A percentile compares a stretch with the other conserved stretches of the same genome.
These are phyloP conservation scores for Dione juno DNA, from an alignment of 2,888 invertebrate species.

Conservation along the genomic window DNA sequence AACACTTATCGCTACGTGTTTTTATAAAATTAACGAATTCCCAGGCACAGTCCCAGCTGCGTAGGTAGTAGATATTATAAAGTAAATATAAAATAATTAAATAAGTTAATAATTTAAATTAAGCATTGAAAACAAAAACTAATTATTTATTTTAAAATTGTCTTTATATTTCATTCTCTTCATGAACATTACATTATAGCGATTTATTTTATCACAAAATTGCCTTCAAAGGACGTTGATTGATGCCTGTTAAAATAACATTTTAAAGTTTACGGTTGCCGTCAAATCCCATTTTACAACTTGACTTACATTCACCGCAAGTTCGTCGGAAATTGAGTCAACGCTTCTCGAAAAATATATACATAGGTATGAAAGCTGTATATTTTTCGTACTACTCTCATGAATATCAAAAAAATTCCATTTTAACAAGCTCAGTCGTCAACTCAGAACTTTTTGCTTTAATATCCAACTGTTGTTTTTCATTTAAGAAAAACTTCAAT, in stretches of 20 bases:
- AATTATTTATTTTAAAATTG: neutral
- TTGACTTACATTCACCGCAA: conserved; percentile 23
- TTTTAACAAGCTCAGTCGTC: conserved; percentile 10
- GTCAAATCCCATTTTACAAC: conserved; percentile 17
- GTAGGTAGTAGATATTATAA: too few relatives aligned
- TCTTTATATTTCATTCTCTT: neutral
- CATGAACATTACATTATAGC: neutral
- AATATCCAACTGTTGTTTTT: conserved; percentile 4
- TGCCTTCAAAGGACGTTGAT: conserved; percentile 54
- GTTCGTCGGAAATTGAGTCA: conserved; percentile 21
- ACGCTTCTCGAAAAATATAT: conserved; percentile 24
- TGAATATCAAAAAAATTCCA: conserved; percentile 9
- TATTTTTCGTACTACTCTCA: neutral
- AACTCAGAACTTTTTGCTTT: conserved; percentile 7
- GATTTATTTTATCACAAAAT: neutral
- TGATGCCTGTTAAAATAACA: conserved; percentile 10
- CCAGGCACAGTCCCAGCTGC: too few relatives aligned
- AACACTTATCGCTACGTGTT: too few relatives aligned
- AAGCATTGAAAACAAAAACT: too few relatives aligned
- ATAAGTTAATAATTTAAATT: too few relatives aligned
- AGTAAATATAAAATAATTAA: neutral
- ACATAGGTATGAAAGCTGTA: neutral
- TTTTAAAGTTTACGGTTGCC: conserved; percentile 1
- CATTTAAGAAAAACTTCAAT: neutral
- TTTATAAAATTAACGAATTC: too few relatives aligned